phyloP scores from a whole-genome alignment of 2,113 vertebrate genomes.

The Takifugu bimaculatus region DNA sequence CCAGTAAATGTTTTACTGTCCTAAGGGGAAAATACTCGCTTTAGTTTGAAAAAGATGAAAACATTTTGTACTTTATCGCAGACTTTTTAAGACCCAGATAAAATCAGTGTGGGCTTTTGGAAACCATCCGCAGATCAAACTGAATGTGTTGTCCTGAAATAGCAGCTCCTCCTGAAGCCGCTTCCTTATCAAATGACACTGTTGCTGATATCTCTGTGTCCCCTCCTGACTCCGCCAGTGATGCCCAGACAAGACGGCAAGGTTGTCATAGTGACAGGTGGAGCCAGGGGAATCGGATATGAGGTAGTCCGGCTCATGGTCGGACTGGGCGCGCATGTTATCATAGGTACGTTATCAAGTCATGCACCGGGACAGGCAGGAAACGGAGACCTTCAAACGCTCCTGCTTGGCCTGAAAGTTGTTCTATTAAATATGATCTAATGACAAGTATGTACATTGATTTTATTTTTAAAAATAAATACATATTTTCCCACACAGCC shows the following conservation, averaged over 20 bases:
- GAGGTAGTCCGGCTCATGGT: constrained; percentile 79
- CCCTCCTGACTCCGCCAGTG: constrained; percentile 68
- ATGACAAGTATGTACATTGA: too few species aligned
- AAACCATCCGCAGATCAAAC: neutral
- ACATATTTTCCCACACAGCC: too few species aligned
- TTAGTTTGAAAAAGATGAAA: too few species aligned
- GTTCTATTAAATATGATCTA: too few species aligned
- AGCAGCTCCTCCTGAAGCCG: constrained; percentile 2
- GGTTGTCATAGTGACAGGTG: constrained; percentile 88
- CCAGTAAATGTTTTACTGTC: neutral
- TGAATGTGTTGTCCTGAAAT: constrained; percentile 15
- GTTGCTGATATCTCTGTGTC: constrained; percentile 50
- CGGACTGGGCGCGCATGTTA: constrained; percentile 80
- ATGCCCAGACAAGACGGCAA: constrained; percentile 81
- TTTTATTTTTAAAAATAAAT: too few species aligned
- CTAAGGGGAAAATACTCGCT: too few species aligned
- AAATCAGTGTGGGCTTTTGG: neutral
- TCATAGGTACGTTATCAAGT: constrained; percentile 79
- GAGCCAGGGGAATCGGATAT: constrained; percentile 82
- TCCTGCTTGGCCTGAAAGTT: neutral
- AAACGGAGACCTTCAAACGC: neutral
- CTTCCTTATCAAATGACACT: constrained; percentile 43
- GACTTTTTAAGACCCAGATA: too few species aligned
- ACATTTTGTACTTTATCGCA: too few species aligned
- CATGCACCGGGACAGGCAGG: constrained; percentile 21